Evolutionary conservation across 30 jellyfish, hydroid and myxozoan genomes (phyloP).

Genomic region (Turritopsis rubra): DNA sequence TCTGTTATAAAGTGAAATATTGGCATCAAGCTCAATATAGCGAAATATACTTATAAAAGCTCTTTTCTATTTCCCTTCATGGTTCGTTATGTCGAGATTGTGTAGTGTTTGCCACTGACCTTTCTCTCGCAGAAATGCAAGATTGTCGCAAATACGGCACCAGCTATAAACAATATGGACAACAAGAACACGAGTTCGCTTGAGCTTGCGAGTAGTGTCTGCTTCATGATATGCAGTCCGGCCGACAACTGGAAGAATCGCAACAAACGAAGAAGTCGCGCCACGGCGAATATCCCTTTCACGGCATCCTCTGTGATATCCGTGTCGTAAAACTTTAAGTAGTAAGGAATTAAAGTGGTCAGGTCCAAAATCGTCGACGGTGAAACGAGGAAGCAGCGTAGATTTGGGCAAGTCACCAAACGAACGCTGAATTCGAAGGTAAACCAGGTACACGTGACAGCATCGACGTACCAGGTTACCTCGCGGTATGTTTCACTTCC

Average conservation of each 20-base stretch:
- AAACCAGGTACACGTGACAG: neutral
- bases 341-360: neutral
- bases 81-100: too few relatives aligned
- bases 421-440: neutral
- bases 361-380: neutral
- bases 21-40: too few relatives aligned
- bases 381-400: neutral
- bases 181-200: neutral
- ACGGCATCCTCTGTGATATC: neutral
- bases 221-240: neutral
- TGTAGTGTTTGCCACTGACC: too few relatives aligned
- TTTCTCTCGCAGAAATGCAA: neutral
- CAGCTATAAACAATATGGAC: neutral
- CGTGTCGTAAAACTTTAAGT: neutral
- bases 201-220: neutral
- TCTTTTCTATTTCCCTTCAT: too few relatives aligned
- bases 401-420: neutral
- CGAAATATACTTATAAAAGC: too few relatives aligned
- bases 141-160: neutral
- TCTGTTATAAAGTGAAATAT: too few relatives aligned
- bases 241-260: neutral
- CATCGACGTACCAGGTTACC: neutral
- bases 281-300: neutral
- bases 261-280: neutral
- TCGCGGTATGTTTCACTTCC: neutral